Percentiles rank a stretch among this genome's conserved stretches.
Evolutionary conservation across 2,888 invertebrate genomes (phyloP).

Genomic region (Apomyelois bistriatella): DNA sequence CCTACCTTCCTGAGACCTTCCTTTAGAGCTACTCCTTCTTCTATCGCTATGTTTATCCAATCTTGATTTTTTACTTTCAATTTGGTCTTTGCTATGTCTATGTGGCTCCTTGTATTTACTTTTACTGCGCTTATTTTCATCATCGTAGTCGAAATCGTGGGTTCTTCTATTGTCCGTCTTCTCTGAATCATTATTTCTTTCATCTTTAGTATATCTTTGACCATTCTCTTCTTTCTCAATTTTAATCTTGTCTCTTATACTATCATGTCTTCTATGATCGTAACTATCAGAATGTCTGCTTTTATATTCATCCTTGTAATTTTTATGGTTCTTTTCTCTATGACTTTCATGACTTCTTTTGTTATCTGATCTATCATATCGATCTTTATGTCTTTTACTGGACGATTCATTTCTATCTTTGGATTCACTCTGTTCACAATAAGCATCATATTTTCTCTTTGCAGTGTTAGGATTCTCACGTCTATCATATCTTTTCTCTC

Average conservation of each 20-base stretch:
- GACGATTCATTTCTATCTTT: not conserved
- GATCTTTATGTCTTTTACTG: not conserved
- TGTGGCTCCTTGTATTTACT: not conserved
- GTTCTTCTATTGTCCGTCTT: not conserved
- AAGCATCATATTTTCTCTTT: not conserved
- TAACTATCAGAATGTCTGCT: not conserved
- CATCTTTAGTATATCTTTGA: not conserved
- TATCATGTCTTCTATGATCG: not conserved
- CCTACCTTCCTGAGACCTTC: conserved; percentile 2
- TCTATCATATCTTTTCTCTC: not conserved
- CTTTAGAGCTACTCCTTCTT: not conserved
- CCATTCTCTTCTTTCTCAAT: not conserved
- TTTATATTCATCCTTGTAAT: not conserved
- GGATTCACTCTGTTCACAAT: not conserved
- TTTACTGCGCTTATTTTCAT: not conserved
- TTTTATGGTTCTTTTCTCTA: not conserved
- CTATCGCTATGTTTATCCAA: conserved; percentile 2
- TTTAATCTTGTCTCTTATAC: not conserved
- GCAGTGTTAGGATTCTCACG: no score
- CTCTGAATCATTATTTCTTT: not conserved
- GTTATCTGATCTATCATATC: not conserved
- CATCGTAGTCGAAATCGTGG: not conserved
- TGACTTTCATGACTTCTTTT: not conserved
- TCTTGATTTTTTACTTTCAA: not conserved
- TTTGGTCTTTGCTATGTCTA: not conserved